Evolutionary conservation across 2,113 vertebrate species (phyloP), one percentile per base, ranked within the genome.

Genomic region (Corythoichthys intestinalis): DNA sequence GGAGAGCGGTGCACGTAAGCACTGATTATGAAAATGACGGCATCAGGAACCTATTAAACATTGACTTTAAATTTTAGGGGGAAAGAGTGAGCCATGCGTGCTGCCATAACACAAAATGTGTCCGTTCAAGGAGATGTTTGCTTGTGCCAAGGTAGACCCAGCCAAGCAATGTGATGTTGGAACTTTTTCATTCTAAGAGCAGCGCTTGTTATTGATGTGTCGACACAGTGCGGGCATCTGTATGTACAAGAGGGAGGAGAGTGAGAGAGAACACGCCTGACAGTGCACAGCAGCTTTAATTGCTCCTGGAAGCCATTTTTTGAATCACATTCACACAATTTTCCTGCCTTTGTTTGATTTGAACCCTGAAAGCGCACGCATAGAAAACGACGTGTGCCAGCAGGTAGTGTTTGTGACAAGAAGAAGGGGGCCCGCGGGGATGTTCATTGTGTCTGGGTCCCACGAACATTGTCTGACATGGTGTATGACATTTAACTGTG

Each of bases 101-200:
- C 60, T 73, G 39, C 44, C 71, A 67, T 50, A 73, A 70, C 72
- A 67, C 47, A 9, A 64, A 9, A 47, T 35, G 46, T 61, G 68
- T 72, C 73, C 38, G 2, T 66, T 28, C 2, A 39, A 69, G 65
- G 15, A 65, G 56, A 69, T 34, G 66, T 46, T n/a, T 41, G 46
- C 20, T 28, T 28, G 1, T 28, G 20, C 50, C 57, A 73, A 47
- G 65, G 67, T 46, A 17, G 59, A 60, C 34, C 49, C 48, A 66
- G 76, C 48, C 47, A 52, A 64, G 76, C 48, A 60, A 74, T 73
- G 67, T 47, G 61, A 20, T 46, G 39, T 20, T 66, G 63, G 67
- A 84, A 87, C 83, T 89, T 91, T 75, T 82, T 90, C 90, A 87
- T 90, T 87, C 82, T 83, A 73, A 76, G 74, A 73, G 54, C 14